Base-by-base conservation (phyloP, 2,113 vertebrate species). In the Nerophis ophidion region DNA sequence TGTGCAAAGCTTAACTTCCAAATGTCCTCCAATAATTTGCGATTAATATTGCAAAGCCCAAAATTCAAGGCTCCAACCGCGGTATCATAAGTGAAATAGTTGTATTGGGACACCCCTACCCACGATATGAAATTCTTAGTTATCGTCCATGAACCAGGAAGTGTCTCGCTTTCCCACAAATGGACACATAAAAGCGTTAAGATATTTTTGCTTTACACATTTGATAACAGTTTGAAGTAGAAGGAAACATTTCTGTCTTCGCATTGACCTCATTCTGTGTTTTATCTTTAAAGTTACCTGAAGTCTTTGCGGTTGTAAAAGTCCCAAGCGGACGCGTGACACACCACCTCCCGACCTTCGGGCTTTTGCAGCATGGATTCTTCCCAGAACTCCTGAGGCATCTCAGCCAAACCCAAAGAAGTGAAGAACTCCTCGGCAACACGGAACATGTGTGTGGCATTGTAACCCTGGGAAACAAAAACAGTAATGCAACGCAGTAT, bases 241-340 rank as follows among this genome's bases (percentile, higher is more conserved):
- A 47, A 10, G 13, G 9, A 45, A 45, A 12, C 10, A 0, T 47
- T 47, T 13, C 14, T 8, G 47, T 48, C n/a, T 15, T 48, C 16
- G 7, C 47, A 48, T 6, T 15, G 7, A 48, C 13, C 5, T 5
- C 1, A 48, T 49, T 16, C 8, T 4, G 19, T 48, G 2, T 16
- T 4, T 16, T 17, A 19, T 36, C 15, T 8, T 36, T 4, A 9
- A 10, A n/a, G 11, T 61, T 77, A 99, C 97, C 97, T 96, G 90
- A 99, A 99, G 82, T 99, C 96, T 61, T 91, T 95, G 69, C 93
- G 91, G 82, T 99, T 99, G 87, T 93, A 96, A 84, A 99, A 99
- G 83, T 99, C 96, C 96, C 96, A 99, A 63, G 97, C 97, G 0
- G 96, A 99, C 0, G 97, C 96, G 0, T 99, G 97, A 19, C 97